Conservation (phyloP, 2,888 invertebrate species). For the Leptinotarsa haldemani region DNA sequence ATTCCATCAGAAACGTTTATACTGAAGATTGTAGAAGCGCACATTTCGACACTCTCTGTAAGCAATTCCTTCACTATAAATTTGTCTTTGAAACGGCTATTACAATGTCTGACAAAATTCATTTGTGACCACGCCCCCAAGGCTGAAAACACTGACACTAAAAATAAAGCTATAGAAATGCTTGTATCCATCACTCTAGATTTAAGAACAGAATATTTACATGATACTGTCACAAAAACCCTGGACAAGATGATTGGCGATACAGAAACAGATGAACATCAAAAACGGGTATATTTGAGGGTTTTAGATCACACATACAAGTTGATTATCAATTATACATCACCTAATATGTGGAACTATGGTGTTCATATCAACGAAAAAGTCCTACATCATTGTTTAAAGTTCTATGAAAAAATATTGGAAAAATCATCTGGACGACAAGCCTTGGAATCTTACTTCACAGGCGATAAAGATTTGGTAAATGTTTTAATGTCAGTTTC, state of each 20-base stretch:
- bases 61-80: constrained; percentile 71
- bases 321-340: constrained; percentile 74
- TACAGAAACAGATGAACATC: constrained; percentile 74
- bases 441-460: constrained; percentile 86
- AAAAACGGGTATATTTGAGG: constrained; percentile 72
- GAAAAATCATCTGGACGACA: constrained; percentile 84
- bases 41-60: constrained; percentile 74
- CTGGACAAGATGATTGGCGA: constrained; percentile 75
- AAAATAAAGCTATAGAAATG: constrained; percentile 74
- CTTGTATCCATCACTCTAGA: constrained; percentile 83
- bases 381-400: constrained; percentile 76
- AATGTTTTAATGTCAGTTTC: constrained; percentile 85
- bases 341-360: constrained; percentile 49
- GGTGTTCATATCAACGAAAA: constrained; percentile 70
- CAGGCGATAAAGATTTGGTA: constrained; percentile 77
- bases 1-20: constrained; percentile 88
- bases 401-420: constrained; percentile 87
- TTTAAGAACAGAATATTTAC: constrained; percentile 79
- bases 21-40: constrained; percentile 78
- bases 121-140: constrained; percentile 72
- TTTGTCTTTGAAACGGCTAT: constrained; percentile 74
- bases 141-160: constrained; percentile 74
- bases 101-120: constrained; percentile 75
- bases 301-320: constrained; percentile 77
- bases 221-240: constrained; percentile 73